A percentile compares a stretch with the other conserved stretches of the same genome.
Conservation (phyloP, 64 coral and sea anemone genomes). For the Cladopsammia gracilis region DNA sequence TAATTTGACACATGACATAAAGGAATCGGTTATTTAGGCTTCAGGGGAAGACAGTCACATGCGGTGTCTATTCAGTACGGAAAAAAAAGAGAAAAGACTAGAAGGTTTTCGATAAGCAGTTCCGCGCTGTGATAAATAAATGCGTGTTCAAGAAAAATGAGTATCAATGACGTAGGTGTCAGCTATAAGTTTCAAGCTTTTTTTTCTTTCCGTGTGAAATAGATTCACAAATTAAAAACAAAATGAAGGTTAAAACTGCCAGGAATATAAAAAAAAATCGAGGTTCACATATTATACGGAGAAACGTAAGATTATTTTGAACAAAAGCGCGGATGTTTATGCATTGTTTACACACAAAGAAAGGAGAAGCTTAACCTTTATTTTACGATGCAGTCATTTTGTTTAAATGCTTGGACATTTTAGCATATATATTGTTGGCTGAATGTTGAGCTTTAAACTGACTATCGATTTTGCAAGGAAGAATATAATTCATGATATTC, state of each 20-base stretch:
- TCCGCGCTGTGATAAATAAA: neutral
- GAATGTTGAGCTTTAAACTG: no score
- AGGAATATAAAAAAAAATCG: neutral
- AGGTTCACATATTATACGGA: neutral
- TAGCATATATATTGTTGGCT: neutral
- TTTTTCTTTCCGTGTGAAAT: neutral
- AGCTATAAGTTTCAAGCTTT: constrained; percentile 11
- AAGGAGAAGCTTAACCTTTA: neutral
- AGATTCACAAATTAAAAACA: neutral
- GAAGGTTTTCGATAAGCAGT: neutral
- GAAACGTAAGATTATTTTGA: neutral
- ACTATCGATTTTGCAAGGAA: no score
- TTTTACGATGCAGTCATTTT: neutral
- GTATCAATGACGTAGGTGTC: neutral
- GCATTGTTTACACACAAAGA: constrained; percentile 15
- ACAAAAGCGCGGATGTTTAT: constrained; percentile 17
- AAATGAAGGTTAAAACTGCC: neutral
- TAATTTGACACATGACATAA: neutral
- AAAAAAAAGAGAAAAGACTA: neutral
- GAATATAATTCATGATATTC: no score
- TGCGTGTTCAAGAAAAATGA: neutral
- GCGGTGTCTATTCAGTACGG: neutral
- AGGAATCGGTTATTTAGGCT: neutral
- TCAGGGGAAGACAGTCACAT: neutral
- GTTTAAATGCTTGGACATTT: neutral